phyloP scores from a whole-genome alignment of 2,888 invertebrate genomes.

The Zygogramma bicolorata region DNA sequence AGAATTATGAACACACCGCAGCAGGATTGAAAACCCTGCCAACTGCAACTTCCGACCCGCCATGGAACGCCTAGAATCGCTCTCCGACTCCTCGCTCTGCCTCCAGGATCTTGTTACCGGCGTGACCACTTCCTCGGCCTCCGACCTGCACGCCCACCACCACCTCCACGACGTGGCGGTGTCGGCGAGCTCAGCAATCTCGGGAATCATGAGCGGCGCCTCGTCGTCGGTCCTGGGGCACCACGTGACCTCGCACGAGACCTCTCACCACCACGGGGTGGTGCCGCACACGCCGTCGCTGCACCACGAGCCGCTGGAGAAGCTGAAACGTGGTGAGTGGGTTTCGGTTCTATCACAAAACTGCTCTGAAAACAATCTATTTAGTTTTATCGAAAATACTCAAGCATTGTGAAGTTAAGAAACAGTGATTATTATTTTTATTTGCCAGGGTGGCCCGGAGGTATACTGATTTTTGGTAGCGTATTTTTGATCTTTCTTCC shows the following conservation, averaged over 20 bases:
- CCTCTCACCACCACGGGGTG: slow-evolving; percentile 72
- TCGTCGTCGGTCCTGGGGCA: slow-evolving; percentile 67
- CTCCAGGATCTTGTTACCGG: slow-evolving; percentile 80
- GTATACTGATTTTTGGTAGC: no score
- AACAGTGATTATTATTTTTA: no score
- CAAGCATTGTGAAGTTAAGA: no score
- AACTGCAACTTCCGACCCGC: neutral
- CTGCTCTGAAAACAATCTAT: no score
- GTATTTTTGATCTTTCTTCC: no score
- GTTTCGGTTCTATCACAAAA: slow-evolving; percentile 32
- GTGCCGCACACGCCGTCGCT: slow-evolving; percentile 71
- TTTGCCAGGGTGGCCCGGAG: no score
- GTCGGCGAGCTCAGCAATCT: slow-evolving; percentile 72
- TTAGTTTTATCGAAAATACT: no score
- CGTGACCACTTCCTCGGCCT: slow-evolving; percentile 69
- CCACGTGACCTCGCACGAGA: slow-evolving; percentile 66
- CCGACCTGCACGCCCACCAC: slow-evolving; percentile 69
- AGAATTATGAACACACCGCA: slow-evolving; percentile 18
- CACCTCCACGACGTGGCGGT: slow-evolving; percentile 71
- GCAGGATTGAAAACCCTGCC: neutral
- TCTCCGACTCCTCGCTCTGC: slow-evolving; percentile 79
- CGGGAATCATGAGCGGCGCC: slow-evolving; percentile 71
- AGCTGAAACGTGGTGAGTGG: slow-evolving; percentile 82
- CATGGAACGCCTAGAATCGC: slow-evolving; percentile 78
- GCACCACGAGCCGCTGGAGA: slow-evolving; percentile 81